Evolutionary conservation across 2,888 invertebrate genomes (phyloP).

Genomic region (Nomada hirtipes): DNA sequence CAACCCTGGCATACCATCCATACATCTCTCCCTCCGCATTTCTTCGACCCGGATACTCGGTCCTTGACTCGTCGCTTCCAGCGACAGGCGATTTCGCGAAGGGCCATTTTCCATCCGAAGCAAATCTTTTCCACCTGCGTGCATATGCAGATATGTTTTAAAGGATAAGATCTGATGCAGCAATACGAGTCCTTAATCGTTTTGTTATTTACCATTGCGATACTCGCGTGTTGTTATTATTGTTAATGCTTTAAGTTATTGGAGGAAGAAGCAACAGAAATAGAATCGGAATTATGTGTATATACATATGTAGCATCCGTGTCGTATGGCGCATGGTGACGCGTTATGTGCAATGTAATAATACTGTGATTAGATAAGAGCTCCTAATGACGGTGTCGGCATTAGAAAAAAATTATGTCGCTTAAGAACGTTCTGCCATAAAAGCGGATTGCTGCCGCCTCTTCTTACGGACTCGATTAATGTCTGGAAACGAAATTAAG

Average conservation of each 20-base stretch:
- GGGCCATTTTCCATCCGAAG: neutral
- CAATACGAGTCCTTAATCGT: too few relatives aligned
- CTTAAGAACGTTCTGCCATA: neutral
- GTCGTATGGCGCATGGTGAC: slow-evolving; percentile 4
- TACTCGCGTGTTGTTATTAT: neutral
- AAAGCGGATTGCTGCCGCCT: slow-evolving; percentile 4
- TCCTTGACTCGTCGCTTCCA: slow-evolving; percentile 35
- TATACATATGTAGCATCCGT: neutral
- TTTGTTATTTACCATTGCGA: too few relatives aligned
- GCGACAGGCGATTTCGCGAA: neutral
- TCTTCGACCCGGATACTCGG: slow-evolving; percentile 66
- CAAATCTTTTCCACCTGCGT: neutral
- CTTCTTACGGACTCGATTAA: neutral
- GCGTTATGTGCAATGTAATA: slow-evolving; percentile 3
- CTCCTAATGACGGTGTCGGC: slow-evolving; percentile 2
- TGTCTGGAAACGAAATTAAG: neutral
- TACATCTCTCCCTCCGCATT: slow-evolving; percentile 61
- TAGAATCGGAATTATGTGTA: neutral
- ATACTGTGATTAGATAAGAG: slow-evolving; percentile 53
- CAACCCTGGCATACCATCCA: slow-evolving; percentile 75
- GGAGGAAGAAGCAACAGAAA: neutral
- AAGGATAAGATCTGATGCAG: too few relatives aligned
- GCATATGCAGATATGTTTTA: too few relatives aligned
- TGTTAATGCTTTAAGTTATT: neutral
- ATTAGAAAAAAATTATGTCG: slow-evolving; percentile 44